phyloP scores from a whole-genome alignment of 2,888 invertebrate species.

The Uloborus plumipes region DNA sequence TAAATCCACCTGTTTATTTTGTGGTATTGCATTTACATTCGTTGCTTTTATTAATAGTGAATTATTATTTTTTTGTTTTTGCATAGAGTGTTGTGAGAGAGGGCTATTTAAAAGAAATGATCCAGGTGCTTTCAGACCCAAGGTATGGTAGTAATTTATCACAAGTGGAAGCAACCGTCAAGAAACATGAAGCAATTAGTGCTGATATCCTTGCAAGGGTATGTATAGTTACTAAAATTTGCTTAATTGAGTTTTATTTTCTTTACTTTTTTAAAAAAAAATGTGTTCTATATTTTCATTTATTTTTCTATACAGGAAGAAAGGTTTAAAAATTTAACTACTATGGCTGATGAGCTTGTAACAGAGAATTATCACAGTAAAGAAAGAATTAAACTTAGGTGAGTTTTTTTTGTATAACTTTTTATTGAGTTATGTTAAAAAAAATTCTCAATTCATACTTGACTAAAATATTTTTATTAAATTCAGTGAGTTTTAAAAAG shows the following conservation, averaged over 20 bases:
- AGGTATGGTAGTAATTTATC: constrained; percentile 90
- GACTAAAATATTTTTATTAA: no score
- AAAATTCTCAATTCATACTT: no score
- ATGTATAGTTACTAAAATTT: constrained; percentile 64
- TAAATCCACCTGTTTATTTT: no score
- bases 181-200: constrained; percentile 98
- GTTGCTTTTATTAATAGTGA: no score
- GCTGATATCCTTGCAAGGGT: constrained; percentile 93
- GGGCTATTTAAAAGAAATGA: constrained; percentile 97
- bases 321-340: constrained; percentile 91
- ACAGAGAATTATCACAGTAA: constrained; percentile 92
- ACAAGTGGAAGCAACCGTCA: constrained; percentile 96
- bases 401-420: constrained; percentile 66
- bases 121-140: constrained; percentile 91
- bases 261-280: neutral
- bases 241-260: neutral
- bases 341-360: constrained; percentile 93
- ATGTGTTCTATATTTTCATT: constrained; percentile 14
- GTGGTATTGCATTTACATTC: no score
- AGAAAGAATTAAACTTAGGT: constrained; percentile 78
- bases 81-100: constrained; percentile 85
- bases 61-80: constrained; percentile 6
- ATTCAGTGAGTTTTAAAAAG: no score
- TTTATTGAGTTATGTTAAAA: constrained; percentile 11
- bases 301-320: constrained; percentile 77